These are phyloP conservation scores for Chrysocyon brachyurus DNA, from an alignment of 2,797 vertebrate species.

Conservation along the genomic window DNA sequence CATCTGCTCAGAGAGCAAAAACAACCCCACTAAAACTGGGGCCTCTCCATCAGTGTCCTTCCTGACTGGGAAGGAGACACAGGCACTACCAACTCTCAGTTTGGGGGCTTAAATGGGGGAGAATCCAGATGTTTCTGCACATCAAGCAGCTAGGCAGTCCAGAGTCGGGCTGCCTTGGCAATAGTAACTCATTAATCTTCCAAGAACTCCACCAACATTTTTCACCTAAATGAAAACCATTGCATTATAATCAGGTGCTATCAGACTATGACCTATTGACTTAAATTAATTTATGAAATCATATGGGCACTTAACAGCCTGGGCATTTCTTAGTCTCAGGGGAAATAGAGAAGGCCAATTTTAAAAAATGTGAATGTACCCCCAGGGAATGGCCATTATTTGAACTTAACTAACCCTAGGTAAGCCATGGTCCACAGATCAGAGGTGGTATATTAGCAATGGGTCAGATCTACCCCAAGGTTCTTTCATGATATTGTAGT, in stretches of 20 bases:
- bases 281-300: background rate
- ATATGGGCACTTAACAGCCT: background rate
- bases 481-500: rapidly evolving
- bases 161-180: background rate
- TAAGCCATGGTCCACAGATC: too few relatives aligned
- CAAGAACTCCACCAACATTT: background rate
- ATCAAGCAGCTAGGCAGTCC: background rate
- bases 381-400: background rate
- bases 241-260: background rate
- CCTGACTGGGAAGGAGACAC: background rate
- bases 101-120: background rate
- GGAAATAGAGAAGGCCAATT: background rate
- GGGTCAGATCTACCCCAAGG: background rate
- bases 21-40: background rate
- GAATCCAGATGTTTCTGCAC: background rate
- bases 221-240: background rate
- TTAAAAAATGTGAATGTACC: background rate
- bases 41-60: background rate
- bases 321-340: background rate
- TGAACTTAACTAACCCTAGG: background rate
- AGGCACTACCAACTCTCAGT: rapidly evolving
- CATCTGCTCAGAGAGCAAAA: background rate
- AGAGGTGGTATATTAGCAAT: background rate
- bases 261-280: background rate
- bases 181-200: background rate